Evolutionary conservation across 2,113 vertebrate genomes (phyloP).

Genomic region (Oreochromis tanganicae): DNA sequence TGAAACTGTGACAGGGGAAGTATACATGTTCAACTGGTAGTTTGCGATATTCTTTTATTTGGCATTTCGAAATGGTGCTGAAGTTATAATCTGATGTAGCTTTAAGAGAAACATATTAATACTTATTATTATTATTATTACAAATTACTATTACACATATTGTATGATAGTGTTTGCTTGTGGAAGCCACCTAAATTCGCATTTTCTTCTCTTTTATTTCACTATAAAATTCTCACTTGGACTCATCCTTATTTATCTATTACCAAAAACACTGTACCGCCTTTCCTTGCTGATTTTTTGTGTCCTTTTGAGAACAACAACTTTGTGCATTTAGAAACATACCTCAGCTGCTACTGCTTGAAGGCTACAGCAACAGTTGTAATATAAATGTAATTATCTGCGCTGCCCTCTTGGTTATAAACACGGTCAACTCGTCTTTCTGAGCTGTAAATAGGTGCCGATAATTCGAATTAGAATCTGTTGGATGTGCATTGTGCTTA

Average conservation of each 20-base stretch:
- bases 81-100: background rate
- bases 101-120: background rate
- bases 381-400: background rate
- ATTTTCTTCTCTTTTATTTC: background rate
- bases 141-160: background rate
- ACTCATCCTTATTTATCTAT: background rate
- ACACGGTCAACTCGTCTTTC: background rate
- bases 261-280: background rate
- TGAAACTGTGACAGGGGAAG: background rate
- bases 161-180: background rate
- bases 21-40: background rate
- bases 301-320: background rate
- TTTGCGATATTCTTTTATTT: background rate
- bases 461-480: background rate
- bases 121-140: background rate
- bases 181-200: background rate
- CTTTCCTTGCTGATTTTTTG: background rate
- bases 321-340: background rate
- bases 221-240: background rate
- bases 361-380: background rate
- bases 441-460: constrained; percentile 11
- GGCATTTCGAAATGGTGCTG: constrained; percentile 3
- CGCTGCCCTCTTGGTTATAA: background rate
- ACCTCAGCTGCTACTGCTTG: background rate
- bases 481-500: background rate